Percentiles rank a stretch among this genome's conserved stretches.
Evolutionary conservation across 2,888 invertebrate genomes (phyloP).

Genomic region (Chrysolina americana): DNA sequence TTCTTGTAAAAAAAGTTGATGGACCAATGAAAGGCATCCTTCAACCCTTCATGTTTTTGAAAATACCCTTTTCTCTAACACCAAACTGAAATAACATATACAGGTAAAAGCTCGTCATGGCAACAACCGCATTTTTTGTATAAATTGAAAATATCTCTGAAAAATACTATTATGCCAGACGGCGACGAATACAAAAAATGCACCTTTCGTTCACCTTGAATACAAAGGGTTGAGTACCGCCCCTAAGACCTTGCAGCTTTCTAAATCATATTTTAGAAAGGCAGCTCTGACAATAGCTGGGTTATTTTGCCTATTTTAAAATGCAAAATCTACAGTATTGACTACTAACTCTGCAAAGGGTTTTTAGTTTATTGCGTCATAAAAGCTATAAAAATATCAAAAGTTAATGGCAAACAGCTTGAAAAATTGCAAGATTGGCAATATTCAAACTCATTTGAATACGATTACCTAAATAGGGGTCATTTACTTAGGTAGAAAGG

Average conservation of each 20-base stretch:
- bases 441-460: conserved; percentile 37
- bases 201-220: conserved; percentile 48
- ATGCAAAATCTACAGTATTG: conserved; percentile 21
- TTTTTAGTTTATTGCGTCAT: conserved; percentile 38
- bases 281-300: conserved; percentile 14
- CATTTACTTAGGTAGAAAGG: conserved; percentile 25
- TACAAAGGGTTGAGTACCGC: conserved; percentile 39
- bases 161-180: conserved; percentile 36
- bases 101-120: conserved; percentile 36
- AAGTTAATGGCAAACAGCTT: conserved; percentile 34
- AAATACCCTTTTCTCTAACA: conserved; percentile 44
- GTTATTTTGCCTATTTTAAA: conserved; percentile 34
- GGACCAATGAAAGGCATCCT: too few species aligned
- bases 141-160: conserved; percentile 38
- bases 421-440: conserved; percentile 12
- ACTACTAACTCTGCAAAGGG: conserved; percentile 38
- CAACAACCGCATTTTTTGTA: conserved; percentile 33
- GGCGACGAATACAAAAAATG: conserved; percentile 44
- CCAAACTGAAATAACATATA: conserved; percentile 42
- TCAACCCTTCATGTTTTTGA: conserved; percentile 3
- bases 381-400: conserved; percentile 37
- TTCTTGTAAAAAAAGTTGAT: too few species aligned
- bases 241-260: conserved; percentile 37
- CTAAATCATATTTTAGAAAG: conserved; percentile 34
- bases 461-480: conserved; percentile 25